Percentiles rank a stretch among this genome's conserved stretches.
Evolutionary conservation across 2,113 vertebrate species (phyloP).

Genomic region (Hassar affinis): DNA sequence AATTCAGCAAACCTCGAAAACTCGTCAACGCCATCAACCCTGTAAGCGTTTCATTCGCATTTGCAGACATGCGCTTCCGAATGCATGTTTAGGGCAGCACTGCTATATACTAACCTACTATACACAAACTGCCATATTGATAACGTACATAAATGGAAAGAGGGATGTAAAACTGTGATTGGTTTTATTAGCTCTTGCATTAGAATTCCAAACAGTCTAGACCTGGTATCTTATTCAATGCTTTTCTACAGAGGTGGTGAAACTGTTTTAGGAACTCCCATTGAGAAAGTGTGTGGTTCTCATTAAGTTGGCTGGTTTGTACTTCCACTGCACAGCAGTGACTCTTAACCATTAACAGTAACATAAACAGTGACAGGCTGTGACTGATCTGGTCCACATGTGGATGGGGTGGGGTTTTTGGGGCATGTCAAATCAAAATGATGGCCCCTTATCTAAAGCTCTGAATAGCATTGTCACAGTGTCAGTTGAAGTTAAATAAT

Average conservation of each 20-base stretch:
- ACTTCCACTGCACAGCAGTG: background rate
- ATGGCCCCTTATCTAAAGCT: too few relatives aligned
- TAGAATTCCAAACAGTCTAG: background rate
- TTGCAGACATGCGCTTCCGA: background rate
- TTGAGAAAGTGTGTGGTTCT: background rate
- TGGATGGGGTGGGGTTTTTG: background rate
- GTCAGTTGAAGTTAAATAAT: background rate
- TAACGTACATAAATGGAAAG: background rate
- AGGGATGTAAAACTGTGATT: background rate
- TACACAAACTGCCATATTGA: background rate
- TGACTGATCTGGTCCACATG: background rate
- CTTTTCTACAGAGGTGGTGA: background rate
- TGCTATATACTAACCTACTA: background rate
- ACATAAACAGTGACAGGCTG: background rate
- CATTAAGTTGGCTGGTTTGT: background rate
- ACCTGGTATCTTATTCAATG: background rate
- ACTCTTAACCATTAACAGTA: background rate
- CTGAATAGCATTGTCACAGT: background rate
- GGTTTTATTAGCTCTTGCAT: background rate
- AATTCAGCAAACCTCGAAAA: constrained; percentile 98
- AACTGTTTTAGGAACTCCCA: background rate
- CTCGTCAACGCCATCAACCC: constrained; percentile 98
- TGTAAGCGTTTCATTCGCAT: constrained; percentile 70
- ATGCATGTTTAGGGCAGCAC: background rate
- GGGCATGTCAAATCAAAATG: too few relatives aligned